Base-by-base conservation (phyloP, 2,113 vertebrate genomes). In the Cairina moschata region DNA sequence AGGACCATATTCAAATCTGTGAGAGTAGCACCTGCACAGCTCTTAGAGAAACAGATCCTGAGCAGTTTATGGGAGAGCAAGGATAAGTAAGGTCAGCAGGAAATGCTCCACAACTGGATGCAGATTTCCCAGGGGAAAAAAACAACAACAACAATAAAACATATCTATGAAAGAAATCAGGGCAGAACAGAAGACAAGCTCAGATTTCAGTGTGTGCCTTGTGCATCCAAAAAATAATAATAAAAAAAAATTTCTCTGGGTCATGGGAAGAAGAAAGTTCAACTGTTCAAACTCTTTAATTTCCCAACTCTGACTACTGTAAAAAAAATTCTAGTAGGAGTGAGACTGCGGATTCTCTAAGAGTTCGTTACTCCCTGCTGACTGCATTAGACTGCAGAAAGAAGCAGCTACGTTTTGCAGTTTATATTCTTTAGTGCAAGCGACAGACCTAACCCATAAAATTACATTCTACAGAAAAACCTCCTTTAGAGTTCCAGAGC, bases 61-160 rank as follows among this genome's bases (percentile, higher is more conserved):
- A 82, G 73, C 48, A 65, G 68, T 94, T 81, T 58, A 31, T 83
- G 73, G 69, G 90, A 93, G 71, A 94, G 54, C 48, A 76, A 72
- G 88, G 88, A 85, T 96, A 89, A 92, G 84, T 95, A 88, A 96
- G 86, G 86, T 58, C 83, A 40, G 69, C 86, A 88, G 93, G 90
- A 96, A 94, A 79, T 54, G 20, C 86, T 69, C 95, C 92, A 94
- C 92, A 95, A 94, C 93, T 94, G 69, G 66, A 91, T 93, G 93
- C 96, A 91, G 31, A 0, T 94, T 97, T 96, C 90, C 93, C 88
- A 93, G 77, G 88, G 75, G 69, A 86, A 80, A 91, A 83, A 17
- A 31, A 6, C 2, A 62, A 76, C 68, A 48, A 46, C 44, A 18
- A 48, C 44, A 44, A 44, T 40, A n/a, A 32, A 25, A 5, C 28